phyloP scores from a whole-genome alignment of 2,113 vertebrate genomes.

The Alces alces region DNA sequence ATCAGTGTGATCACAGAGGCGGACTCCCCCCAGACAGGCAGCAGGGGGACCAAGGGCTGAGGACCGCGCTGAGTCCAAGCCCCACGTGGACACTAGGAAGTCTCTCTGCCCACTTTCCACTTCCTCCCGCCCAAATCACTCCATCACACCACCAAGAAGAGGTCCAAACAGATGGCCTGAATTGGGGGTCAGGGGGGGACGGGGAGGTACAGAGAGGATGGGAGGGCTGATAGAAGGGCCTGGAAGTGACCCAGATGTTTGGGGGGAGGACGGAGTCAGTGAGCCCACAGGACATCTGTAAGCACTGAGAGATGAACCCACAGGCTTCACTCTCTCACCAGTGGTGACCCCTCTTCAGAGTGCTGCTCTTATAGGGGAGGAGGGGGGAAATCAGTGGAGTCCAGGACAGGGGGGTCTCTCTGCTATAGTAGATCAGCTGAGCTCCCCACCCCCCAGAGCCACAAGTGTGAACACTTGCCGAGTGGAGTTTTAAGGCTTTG shows the following conservation, averaged over 20 bases:
- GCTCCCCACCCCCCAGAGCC: fast-evolving
- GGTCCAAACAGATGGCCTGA: background rate
- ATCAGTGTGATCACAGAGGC: background rate
- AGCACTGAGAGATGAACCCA: background rate
- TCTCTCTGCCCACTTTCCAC: background rate
- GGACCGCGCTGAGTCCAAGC: background rate
- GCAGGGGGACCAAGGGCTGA: fast-evolving
- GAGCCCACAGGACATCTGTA: fast-evolving
- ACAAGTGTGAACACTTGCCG: fast-evolving
- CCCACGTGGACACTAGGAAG: fast-evolving
- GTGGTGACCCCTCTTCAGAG: background rate
- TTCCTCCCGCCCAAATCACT: too few relatives aligned
- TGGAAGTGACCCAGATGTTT: background rate
- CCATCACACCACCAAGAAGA: background rate
- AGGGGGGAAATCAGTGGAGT: background rate
- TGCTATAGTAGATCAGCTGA: background rate
- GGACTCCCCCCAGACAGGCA: fast-evolving
- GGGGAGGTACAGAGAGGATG: background rate
- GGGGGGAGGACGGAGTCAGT: background rate
- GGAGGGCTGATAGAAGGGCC: background rate
- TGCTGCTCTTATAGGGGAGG: background rate
- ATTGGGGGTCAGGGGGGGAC: fast-evolving
- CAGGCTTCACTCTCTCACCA: background rate
- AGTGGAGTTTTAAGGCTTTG: background rate
- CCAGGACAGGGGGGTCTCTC: background rate